Conservation (phyloP, 1,140 invertebrate species). For the Brachionus plicatilis region DNA sequence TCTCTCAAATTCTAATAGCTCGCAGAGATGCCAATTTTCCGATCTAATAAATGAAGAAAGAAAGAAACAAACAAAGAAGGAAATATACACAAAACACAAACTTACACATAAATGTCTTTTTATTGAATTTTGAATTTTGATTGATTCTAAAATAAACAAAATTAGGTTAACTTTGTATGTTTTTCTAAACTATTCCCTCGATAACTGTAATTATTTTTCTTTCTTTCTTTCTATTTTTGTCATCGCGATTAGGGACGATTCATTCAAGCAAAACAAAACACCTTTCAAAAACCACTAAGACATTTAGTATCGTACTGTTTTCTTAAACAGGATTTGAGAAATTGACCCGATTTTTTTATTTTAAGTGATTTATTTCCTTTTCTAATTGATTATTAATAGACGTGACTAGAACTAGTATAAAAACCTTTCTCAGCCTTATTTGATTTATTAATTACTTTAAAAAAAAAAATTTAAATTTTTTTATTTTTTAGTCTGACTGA, state of each 20-base stretch:
- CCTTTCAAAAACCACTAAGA: background rate
- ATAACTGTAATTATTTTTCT: background rate
- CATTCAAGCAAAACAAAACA: background rate
- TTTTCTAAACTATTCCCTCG: background rate
- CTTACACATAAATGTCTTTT: background rate
- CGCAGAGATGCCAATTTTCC: background rate
- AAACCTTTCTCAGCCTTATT: background rate
- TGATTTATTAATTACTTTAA: background rate
- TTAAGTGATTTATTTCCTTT: constrained; percentile 2
- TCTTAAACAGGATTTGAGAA: background rate
- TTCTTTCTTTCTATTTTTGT: background rate
- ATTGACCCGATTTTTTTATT: background rate
- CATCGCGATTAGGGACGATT: background rate
- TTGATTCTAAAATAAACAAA: background rate
- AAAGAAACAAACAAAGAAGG: background rate
- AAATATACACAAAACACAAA: background rate
- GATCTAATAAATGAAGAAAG: background rate
- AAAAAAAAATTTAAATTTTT: background rate
- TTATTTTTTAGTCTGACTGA: background rate
- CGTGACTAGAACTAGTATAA: background rate
- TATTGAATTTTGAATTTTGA: background rate
- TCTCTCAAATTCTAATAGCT: background rate
- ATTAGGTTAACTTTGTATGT: background rate
- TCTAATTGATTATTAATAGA: constrained; percentile 12
- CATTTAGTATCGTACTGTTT: background rate